These are phyloP conservation scores for Catharus fuscescens DNA, from an alignment of 2,113 vertebrate species.

Conservation along the genomic window DNA sequence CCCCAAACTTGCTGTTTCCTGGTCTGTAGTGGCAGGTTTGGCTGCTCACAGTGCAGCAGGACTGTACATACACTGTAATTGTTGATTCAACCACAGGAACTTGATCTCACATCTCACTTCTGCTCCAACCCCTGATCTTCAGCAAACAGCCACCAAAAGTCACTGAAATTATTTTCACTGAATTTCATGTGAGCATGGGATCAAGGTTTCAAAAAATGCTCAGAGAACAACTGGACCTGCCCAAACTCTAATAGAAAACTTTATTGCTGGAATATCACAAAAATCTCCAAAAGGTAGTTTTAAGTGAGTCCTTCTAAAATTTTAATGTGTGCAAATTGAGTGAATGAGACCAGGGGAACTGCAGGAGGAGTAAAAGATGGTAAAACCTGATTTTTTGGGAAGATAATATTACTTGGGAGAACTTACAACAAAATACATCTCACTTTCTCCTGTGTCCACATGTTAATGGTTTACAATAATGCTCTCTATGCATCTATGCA, in stretches of 20 bases:
- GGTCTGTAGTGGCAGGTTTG: neutral
- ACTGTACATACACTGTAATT: neutral
- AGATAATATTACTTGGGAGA: conserved; percentile 40
- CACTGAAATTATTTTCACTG: neutral
- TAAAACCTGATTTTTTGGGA: conserved; percentile 8
- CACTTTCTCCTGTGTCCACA: conserved; percentile 43
- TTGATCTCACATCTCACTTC: neutral
- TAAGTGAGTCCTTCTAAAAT: neutral
- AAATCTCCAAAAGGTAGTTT: neutral
- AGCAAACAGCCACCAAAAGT: neutral
- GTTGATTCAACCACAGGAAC: neutral
- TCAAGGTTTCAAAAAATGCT: neutral
- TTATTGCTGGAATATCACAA: neutral
- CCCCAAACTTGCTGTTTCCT: neutral
- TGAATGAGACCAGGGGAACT: neutral
- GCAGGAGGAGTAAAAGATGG: conserved; percentile 7
- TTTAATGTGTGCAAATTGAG: neutral
- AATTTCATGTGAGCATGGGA: neutral
- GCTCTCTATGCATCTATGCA: conserved; percentile 77
- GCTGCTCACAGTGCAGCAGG: neutral
- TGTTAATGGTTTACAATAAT: conserved; percentile 77
- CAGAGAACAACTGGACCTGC: neutral
- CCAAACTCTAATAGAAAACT: neutral
- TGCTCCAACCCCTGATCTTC: neutral
- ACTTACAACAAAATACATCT: conserved; percentile 11